These are phyloP conservation scores for Proterorhinus semilunaris DNA, from an alignment of 2,113 vertebrate species.

Conservation along the genomic window DNA sequence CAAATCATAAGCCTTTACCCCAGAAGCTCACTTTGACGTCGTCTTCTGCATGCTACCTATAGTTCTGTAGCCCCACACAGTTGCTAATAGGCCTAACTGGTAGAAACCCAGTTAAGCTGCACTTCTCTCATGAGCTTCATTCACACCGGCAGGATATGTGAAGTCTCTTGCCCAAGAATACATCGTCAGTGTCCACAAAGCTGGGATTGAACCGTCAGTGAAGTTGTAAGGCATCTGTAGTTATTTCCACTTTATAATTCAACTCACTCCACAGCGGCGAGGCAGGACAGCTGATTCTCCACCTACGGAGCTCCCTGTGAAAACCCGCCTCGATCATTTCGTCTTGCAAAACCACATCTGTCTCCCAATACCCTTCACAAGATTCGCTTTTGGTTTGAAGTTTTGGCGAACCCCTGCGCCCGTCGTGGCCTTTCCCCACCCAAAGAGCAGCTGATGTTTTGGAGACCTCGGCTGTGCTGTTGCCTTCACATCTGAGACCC, in stretches of 20 bases:
- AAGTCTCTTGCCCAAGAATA: slow-evolving; percentile 1
- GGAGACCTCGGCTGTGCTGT: neutral
- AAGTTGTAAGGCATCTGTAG: too few species aligned
- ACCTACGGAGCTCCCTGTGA: slow-evolving; percentile 24
- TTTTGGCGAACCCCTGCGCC: neutral
- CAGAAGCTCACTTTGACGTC: too few species aligned
- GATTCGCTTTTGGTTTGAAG: neutral
- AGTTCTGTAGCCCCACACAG: too few species aligned
- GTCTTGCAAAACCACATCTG: slow-evolving; percentile 15
- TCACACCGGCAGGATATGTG: too few species aligned
- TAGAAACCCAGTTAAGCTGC: too few species aligned
- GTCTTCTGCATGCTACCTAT: too few species aligned
- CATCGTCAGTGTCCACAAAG: neutral
- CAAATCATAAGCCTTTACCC: too few species aligned
- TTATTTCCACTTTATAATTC: too few species aligned
- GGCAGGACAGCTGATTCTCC: slow-evolving; percentile 47
- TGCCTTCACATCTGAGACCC: slow-evolving; percentile 7
- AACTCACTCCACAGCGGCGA: slow-evolving; percentile 24
- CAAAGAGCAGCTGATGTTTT: neutral
- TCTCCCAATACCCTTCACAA: neutral
- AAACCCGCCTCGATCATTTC: slow-evolving; percentile 13
- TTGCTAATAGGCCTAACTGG: too few species aligned
- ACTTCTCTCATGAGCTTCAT: too few species aligned
- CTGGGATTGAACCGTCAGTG: too few species aligned
- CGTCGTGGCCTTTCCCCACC: neutral